phyloP scores from a whole-genome alignment of 1,140 invertebrate genomes.

The Camponotus pennsylvanicus region DNA sequence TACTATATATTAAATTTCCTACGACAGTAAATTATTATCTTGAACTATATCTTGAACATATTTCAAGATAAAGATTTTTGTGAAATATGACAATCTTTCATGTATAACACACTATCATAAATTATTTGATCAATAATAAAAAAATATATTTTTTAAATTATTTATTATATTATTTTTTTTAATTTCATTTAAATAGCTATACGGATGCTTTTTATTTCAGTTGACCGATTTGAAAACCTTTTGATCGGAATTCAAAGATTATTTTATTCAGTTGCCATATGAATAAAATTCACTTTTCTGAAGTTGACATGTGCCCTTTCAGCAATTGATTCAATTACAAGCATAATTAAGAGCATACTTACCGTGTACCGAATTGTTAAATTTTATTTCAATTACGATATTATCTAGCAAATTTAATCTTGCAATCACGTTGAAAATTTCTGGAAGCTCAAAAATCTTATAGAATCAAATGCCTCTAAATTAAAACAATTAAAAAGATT shows the following conservation, averaged over 20 bases:
- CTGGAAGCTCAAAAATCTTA: neutral
- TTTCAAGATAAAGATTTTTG: neutral
- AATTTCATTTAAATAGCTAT: neutral
- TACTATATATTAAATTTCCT: neutral
- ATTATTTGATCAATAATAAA: neutral
- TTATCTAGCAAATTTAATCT: constrained; percentile 37
- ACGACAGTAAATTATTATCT: too few relatives aligned
- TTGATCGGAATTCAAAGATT: neutral
- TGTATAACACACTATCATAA: neutral
- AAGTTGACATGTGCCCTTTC: constrained; percentile 30
- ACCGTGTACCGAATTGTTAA: constrained; percentile 9
- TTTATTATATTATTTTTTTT: neutral
- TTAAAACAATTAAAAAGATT: too few relatives aligned
- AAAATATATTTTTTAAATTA: neutral
- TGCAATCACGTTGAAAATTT: neutral
- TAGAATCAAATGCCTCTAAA: too few relatives aligned
- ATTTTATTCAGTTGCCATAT: neutral
- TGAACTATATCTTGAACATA: too few relatives aligned
- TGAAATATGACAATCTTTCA: neutral
- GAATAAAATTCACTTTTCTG: constrained; percentile 21
- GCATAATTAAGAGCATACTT: neutral
- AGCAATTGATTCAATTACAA: constrained; percentile 15
- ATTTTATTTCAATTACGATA: constrained; percentile 10
- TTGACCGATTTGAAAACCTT: neutral
- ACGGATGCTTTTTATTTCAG: neutral